phyloP scores from a whole-genome alignment of 2,113 vertebrate genomes.

The Alligator mississippiensis region DNA sequence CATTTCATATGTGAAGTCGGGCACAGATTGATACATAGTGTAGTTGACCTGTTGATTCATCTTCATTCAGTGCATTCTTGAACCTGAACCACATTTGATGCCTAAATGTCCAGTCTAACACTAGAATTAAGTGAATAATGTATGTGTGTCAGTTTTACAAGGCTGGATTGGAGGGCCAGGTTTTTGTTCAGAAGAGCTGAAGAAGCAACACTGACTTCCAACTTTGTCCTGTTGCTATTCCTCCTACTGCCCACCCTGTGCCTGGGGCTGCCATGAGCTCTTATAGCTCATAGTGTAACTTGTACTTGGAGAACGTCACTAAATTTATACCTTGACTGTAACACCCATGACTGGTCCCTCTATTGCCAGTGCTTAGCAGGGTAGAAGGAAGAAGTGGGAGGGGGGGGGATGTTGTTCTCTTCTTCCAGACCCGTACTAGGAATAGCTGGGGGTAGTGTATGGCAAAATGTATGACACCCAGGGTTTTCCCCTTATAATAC shows the following conservation, averaged over 20 bases:
- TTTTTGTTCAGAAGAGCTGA: not conserved
- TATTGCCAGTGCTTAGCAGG: accelerated
- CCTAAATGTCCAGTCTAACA: not conserved
- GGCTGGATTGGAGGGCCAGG: accelerated
- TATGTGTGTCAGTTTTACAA: not conserved
- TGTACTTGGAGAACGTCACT: not conserved
- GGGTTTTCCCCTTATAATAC: not conserved
- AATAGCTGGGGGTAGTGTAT: not conserved
- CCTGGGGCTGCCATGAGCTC: not conserved
- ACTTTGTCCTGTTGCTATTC: not conserved
- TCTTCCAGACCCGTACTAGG: not conserved
- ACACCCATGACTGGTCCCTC: not conserved
- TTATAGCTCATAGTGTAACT: not conserved
- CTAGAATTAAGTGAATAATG: too few relatives aligned
- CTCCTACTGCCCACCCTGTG: not conserved
- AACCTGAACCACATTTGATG: not conserved
- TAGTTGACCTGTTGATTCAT: not conserved
- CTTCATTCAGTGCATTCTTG: not conserved
- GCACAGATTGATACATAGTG: not conserved
- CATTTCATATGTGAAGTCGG: not conserved
- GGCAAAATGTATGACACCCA: not conserved
- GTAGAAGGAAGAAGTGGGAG: not conserved
- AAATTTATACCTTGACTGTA: not conserved
- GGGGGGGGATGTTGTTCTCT: not conserved
- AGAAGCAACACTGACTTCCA: not conserved